Evolutionary conservation across 2,797 vertebrate species (phyloP).

Genomic region (Podarcis siculus): DNA sequence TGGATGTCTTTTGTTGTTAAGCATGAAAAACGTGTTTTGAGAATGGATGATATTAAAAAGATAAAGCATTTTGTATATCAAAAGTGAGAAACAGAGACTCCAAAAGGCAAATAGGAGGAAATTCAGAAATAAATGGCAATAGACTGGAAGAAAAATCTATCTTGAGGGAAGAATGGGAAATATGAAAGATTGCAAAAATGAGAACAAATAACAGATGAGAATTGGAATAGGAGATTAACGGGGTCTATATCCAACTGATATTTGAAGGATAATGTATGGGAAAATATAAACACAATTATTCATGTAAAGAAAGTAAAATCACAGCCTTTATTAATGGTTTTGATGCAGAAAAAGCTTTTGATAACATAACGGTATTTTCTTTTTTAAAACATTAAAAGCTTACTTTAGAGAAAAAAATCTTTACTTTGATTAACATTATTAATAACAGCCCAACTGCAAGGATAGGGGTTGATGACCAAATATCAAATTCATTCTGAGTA

Average conservation of each 20-base stretch:
- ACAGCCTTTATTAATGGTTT: not conserved
- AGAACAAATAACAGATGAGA: not conserved
- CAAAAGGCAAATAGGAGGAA: not conserved
- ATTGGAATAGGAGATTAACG: not conserved
- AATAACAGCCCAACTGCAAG: not conserved
- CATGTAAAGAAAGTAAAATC: not conserved
- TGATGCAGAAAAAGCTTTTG: not conserved
- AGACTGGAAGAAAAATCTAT: not conserved
- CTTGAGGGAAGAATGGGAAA: not conserved
- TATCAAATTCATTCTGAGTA: constrained; percentile 5
- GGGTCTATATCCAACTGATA: not conserved
- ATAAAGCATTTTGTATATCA: not conserved
- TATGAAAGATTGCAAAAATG: not conserved
- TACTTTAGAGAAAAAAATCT: not conserved
- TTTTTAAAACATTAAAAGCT: not conserved
- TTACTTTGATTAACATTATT: not conserved
- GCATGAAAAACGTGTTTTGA: not conserved
- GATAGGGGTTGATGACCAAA: not conserved
- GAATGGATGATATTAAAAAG: not conserved
- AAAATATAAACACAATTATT: not conserved
- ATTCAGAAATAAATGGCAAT: not conserved
- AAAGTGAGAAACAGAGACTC: not conserved
- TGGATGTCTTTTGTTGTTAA: not conserved
- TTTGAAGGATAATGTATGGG: not conserved
- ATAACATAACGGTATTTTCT: not conserved